phyloP scores from a whole-genome alignment of 2,888 invertebrate genomes.

The Synergus japonicus region DNA sequence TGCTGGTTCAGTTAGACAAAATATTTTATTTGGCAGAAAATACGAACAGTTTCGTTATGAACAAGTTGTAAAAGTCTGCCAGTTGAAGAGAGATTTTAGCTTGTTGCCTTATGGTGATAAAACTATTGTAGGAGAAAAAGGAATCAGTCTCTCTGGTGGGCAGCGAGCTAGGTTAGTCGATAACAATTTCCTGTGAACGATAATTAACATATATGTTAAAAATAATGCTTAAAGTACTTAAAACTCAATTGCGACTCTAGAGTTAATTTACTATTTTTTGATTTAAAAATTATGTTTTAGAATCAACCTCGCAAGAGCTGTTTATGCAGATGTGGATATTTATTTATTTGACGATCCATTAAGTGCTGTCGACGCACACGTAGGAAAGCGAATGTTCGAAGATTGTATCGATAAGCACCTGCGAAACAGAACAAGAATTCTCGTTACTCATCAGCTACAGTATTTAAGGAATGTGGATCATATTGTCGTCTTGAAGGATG shows the following conservation, averaged over 20 bases:
- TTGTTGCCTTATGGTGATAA: constrained; percentile 90
- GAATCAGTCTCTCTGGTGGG: constrained; percentile 90
- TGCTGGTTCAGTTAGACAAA: constrained; percentile 91
- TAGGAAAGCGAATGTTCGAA: constrained; percentile 93
- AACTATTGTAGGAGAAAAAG: constrained; percentile 92
- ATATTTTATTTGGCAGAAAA: constrained; percentile 92
- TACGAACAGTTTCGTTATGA: constrained; percentile 84
- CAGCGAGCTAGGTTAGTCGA: constrained; percentile 79
- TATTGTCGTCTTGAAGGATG: constrained; percentile 74
- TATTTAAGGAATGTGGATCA: constrained; percentile 76
- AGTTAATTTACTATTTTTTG: background rate
- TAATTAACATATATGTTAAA: background rate
- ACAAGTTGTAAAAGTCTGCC: constrained; percentile 84
- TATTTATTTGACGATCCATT: constrained; percentile 95
- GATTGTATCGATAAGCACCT: constrained; percentile 84
- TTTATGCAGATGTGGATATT: constrained; percentile 91
- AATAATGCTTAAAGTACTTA: background rate
- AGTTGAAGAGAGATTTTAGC: constrained; percentile 86
- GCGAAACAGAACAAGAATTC: constrained; percentile 78
- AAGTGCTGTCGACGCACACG: constrained; percentile 95
- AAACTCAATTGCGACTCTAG: background rate
- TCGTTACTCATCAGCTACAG: constrained; percentile 82
- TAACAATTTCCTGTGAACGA: constrained; percentile 57
- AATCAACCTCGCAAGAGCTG: constrained; percentile 91
- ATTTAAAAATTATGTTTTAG: constrained; percentile 71